Percentiles rank a stretch among this genome's conserved stretches.
phyloP scores from a whole-genome alignment of 2,113 vertebrate species.

The Sinocyclocheilus grahami region DNA sequence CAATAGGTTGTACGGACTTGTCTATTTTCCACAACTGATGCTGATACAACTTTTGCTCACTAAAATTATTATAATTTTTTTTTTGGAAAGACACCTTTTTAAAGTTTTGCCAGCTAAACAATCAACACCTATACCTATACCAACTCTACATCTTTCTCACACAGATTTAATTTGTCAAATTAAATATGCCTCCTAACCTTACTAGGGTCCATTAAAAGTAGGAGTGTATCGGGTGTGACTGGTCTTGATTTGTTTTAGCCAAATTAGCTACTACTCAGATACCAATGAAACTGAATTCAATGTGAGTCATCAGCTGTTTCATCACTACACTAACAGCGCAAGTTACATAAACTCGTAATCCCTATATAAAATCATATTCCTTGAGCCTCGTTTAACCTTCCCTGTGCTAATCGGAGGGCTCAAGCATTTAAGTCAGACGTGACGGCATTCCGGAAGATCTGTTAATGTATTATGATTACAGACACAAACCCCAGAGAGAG shows the following conservation, averaged over 20 bases:
- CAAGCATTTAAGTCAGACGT: slow-evolving; percentile 18
- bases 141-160: not conserved
- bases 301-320: not conserved
- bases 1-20: not conserved
- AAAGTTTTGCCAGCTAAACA: not conserved
- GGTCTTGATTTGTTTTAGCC: not conserved
- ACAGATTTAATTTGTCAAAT: not conserved
- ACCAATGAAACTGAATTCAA: not conserved
- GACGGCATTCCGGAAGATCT: slow-evolving; percentile 27
- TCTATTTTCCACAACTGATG: not conserved
- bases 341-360: not conserved
- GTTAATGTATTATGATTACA: slow-evolving; percentile 49
- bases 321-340: not conserved
- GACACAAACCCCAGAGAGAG: slow-evolving; percentile 39
- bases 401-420: not conserved
- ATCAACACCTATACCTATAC: not conserved
- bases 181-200: not conserved
- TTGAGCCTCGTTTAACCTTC: not conserved
- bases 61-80: not conserved
- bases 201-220: not conserved
- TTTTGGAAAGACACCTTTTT: not conserved
- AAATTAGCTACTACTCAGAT: not conserved
- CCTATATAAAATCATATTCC: slow-evolving; percentile 22
- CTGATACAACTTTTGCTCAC: not conserved
- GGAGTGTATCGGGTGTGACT: too few relatives aligned